Base-by-base conservation (phyloP, 2,888 invertebrate genomes). In the Candidula unifasciata region DNA sequence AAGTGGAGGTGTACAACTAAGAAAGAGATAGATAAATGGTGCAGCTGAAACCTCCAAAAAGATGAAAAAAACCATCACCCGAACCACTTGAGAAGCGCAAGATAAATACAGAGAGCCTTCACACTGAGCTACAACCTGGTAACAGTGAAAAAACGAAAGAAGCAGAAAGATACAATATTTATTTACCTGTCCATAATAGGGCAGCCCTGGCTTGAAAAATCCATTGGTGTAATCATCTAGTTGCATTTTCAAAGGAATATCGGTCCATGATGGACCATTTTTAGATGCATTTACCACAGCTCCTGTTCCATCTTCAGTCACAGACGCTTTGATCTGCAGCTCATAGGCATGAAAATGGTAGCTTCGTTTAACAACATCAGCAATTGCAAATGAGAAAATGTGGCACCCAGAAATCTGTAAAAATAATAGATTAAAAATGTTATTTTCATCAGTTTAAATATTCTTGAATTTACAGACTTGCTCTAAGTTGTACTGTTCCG, bases 171-270 rank as follows among this genome's bases (percentile, higher is more conserved):
- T n/a, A 60, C n/a, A n/a, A 24, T 16, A 35, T 74, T 21, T 35
- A 37, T 35, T 85, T 87, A 91, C 91, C 86, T 89, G 88, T 54
- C 91, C 92, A 78, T 87, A 86, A 82, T 89, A 96, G 0, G 96
- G 96, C 30, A 97, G 93, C n/a, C 96, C 96, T 0, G 96, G 96
- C 82, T 96, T 96, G 89, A 96, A 96, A 84, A 95, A 95, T 21
- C 95, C 94, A 13, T 95, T 94, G 18, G 95, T 95, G 71, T 95
- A 95, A 87, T 91, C 91, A 57, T 89, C 87, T 24, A 91, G 83
- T 16, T 71, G 82, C 21, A 91, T 79, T 16, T 83, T 88, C 24
- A 90, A 76, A 16, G 89, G 87, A 16, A 88, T 76, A 73, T 76
- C 79, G 0, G 88, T 85, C 71, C 90, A 30, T 0, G 44, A 3